Base-by-base conservation (phyloP, 1,140 invertebrate genomes). In the Drosophila ironensis region DNA sequence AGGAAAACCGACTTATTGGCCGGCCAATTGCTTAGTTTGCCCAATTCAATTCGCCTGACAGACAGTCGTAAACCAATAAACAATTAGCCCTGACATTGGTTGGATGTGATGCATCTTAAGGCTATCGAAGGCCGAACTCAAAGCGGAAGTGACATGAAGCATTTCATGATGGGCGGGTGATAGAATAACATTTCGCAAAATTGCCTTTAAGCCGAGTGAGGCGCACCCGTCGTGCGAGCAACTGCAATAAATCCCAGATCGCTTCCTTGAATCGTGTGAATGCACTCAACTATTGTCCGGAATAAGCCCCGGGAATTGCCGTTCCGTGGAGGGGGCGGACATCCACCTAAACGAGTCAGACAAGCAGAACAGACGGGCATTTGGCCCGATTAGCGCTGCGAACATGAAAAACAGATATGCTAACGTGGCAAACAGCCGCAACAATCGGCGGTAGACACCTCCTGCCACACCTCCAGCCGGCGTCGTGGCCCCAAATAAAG, bases 381-480 rank as follows among this genome's bases (percentile, higher is more conserved):
- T n/a, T 11, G 40, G 24, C 17, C 42, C 45, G 76, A 82, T 82
- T 82, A 82, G 77, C 72, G 63, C 72, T 73, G 77, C 73, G 78
- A 84, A 82, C 77, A 84, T 53, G 77, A 56, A 84, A 73, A 82
- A 77, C 77, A 84, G 77, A 82, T 81, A 72, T 84, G 77, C 77
- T 84, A 81, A 81, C 77, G 78, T 56, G 78, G 72, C 77, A 81
- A 81, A 69, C 72, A 72, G 76, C 72, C 76, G 61, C 77, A 84
- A 50, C 51, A 69, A 69, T 69, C 20, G 64, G 64, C 48, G 66
- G 53, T 70, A 60, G 53, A 60, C 45, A 37, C 33, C 33, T 37
- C 14, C 38, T 33, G 53, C 30, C 54, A 67, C 50, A 42, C 50
- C 25, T 8, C 19, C 11, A 11, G 14, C 24, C 16, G 37, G n/a